phyloP scores from a whole-genome alignment of 2,797 vertebrate species.

The Stomatorhinus walkeri region DNA sequence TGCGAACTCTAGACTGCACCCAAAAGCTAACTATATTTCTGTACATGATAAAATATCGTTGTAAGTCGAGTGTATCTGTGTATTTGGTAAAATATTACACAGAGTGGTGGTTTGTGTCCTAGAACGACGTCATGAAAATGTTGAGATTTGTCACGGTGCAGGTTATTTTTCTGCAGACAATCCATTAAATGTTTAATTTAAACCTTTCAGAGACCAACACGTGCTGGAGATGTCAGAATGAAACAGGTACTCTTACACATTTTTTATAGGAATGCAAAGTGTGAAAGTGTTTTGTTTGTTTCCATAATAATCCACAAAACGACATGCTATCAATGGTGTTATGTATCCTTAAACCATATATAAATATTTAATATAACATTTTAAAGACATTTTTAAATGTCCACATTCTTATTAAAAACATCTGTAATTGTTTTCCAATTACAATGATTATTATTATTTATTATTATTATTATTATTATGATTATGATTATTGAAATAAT shows the following conservation, averaged over 20 bases:
- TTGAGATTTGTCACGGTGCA: background rate
- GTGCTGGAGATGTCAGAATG: constrained; percentile 76
- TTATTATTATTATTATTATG: constrained; percentile 5
- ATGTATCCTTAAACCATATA: background rate
- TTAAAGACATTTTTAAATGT: background rate
- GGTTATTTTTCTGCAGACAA: constrained; percentile 19
- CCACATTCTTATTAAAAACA: background rate
- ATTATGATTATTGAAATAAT: background rate
- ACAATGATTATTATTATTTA: background rate
- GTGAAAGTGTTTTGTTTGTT: constrained; percentile 3
- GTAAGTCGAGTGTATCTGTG: background rate
- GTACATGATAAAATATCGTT: background rate
- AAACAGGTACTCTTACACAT: constrained; percentile 61
- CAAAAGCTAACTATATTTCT: background rate
- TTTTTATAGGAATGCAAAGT: constrained; percentile 22
- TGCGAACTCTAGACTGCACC: background rate
- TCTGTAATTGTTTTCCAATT: background rate
- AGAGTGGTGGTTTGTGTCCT: background rate
- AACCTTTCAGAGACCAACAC: constrained; percentile 69
- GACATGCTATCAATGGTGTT: background rate
- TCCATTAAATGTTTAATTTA: constrained; percentile 54
- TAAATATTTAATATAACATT: background rate
- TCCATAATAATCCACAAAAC: background rate
- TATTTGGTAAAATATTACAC: background rate
- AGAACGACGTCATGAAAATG: constrained; percentile 2